These are phyloP conservation scores for Bombus superbus DNA, from an alignment of 1,140 invertebrate species.

Conservation along the genomic window DNA sequence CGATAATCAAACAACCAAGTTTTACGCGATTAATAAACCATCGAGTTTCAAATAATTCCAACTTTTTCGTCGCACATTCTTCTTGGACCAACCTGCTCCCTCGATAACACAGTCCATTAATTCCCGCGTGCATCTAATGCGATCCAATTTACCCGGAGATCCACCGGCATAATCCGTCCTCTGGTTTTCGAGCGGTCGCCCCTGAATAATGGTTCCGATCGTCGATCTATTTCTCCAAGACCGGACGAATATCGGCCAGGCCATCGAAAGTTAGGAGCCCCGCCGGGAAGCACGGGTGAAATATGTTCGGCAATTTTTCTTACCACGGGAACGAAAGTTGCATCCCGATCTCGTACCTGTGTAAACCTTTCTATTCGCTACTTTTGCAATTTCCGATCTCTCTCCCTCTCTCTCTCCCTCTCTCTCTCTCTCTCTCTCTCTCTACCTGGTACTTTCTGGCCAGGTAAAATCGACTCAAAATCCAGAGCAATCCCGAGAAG, in stretches of 20 bases:
- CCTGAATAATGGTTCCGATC: constrained; percentile 57
- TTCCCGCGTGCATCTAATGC: constrained; percentile 6
- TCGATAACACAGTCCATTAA: constrained; percentile 33
- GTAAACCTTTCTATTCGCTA: constrained; percentile 8
- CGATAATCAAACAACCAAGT: not conserved
- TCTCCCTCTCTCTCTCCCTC: not conserved
- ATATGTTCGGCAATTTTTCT: constrained; percentile 73
- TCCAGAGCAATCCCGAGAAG: constrained; percentile 42
- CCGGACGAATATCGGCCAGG: constrained; percentile 39
- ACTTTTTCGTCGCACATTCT: not conserved
- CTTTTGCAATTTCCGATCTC: constrained; percentile 41
- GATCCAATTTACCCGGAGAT: constrained; percentile 41
- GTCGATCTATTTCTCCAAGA: constrained; percentile 55
- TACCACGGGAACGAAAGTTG: constrained; percentile 63
- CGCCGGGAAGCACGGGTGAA: constrained; percentile 62
- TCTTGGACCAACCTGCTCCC: not conserved
- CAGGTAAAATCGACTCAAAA: constrained; percentile 51
- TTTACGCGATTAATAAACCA: not conserved
- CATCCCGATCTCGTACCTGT: constrained; percentile 25
- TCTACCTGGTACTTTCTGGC: not conserved
- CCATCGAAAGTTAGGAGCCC: constrained; percentile 40
- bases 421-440: not conserved
- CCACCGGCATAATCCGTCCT: constrained; percentile 29
- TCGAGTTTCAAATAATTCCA: not conserved
- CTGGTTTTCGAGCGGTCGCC: constrained; percentile 7